Conservation (phyloP, 2,888 invertebrate genomes). For the Esperia sulphurella region DNA sequence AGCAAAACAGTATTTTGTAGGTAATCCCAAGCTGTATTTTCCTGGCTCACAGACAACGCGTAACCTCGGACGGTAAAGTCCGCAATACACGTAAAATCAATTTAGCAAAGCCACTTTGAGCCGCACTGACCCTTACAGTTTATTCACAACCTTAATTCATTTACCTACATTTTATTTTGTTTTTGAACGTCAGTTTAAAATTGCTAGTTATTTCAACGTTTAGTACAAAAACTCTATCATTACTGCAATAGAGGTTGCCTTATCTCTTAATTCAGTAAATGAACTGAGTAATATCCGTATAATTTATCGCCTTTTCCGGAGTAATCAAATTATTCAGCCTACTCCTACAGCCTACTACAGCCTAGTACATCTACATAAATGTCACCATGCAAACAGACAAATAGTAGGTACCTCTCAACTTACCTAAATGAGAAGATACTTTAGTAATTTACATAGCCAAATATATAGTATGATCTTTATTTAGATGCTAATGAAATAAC, state of each 20-base stretch:
- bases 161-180: background rate
- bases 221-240: too few relatives aligned
- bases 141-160: conserved; percentile 28
- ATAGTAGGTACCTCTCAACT: background rate
- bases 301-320: conserved; percentile 4
- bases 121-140: conserved; percentile 58
- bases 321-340: conserved; percentile 7
- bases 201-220: background rate
- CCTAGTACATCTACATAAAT: conserved; percentile 3
- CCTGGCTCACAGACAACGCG: conserved; percentile 37
- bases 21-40: conserved; percentile 49
- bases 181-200: background rate
- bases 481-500: too few relatives aligned
- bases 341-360: too few relatives aligned
- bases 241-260: too few relatives aligned
- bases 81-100: conserved; percentile 76
- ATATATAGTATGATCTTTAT: too few relatives aligned
- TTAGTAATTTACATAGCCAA: too few relatives aligned
- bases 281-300: background rate
- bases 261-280: too few relatives aligned
- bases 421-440: conserved; percentile 3
- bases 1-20: conserved; percentile 39
- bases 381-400: background rate
- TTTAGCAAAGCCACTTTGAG: conserved; percentile 71
- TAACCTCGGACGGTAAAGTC: conserved; percentile 49